phyloP scores from a whole-genome alignment of 2,888 invertebrate genomes.

The Bimastos eiseni region DNA sequence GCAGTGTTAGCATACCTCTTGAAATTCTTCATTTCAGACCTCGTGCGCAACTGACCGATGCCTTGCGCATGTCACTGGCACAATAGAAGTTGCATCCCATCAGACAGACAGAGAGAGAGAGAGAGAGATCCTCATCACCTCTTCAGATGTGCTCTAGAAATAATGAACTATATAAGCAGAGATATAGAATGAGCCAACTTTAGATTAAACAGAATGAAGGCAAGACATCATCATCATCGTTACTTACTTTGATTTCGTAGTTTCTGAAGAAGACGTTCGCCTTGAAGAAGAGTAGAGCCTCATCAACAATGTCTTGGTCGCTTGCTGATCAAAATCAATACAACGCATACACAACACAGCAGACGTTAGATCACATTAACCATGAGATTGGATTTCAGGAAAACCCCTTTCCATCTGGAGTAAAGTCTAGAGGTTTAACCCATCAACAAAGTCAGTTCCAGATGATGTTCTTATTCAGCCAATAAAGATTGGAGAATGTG shows the following conservation, averaged over 20 bases:
- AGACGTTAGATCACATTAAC: background rate
- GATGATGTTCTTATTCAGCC: too few species aligned
- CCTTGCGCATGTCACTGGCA: background rate
- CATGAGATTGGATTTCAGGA: too few species aligned
- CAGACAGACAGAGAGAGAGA: too few species aligned
- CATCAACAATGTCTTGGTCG: constrained; percentile 91
- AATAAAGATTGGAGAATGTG: too few species aligned
- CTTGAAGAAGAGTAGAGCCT: constrained; percentile 94
- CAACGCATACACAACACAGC: background rate
- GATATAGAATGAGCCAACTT: background rate
- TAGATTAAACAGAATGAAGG: background rate
- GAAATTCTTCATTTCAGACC: background rate
- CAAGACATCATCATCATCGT: background rate
- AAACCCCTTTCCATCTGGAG: too few species aligned
- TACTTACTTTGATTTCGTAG: constrained; percentile 92
- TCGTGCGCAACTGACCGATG: too few species aligned
- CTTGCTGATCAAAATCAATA: constrained; percentile 62
- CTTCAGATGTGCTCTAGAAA: background rate
- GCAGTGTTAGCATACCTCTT: background rate
- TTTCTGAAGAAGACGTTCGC: constrained; percentile 98
- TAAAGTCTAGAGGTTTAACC: too few species aligned
- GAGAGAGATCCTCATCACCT: too few species aligned
- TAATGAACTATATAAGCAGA: background rate
- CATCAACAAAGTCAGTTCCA: too few species aligned
- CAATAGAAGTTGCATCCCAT: too few species aligned